phyloP scores from a whole-genome alignment of 2,113 vertebrate genomes.

The Alouatta palliata region DNA sequence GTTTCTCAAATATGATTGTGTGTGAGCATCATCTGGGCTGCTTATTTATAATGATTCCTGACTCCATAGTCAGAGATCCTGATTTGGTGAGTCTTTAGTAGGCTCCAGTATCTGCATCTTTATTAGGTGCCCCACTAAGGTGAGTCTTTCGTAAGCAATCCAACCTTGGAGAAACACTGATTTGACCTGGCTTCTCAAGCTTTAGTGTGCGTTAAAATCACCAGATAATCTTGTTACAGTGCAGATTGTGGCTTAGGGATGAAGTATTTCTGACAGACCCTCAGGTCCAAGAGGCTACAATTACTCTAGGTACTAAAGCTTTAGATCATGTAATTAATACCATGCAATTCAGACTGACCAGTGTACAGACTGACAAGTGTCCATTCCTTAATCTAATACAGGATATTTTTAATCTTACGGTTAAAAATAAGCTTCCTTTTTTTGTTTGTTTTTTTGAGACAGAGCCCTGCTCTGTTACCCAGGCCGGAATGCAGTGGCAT shows the following conservation, averaged over 20 bases:
- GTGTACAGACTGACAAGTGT: background rate
- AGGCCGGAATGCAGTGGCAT: too few relatives aligned
- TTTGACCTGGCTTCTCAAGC: background rate
- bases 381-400: background rate
- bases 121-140: background rate
- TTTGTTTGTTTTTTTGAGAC: too few relatives aligned
- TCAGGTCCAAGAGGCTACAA: background rate
- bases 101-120: background rate
- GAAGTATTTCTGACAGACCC: background rate
- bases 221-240: background rate
- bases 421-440: background rate
- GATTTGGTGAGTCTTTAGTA: background rate
- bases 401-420: background rate
- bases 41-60: background rate
- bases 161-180: background rate
- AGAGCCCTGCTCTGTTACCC: too few relatives aligned
- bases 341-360: background rate
- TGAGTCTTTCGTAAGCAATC: background rate
- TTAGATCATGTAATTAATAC: background rate
- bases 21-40: background rate
- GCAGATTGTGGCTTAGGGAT: background rate
- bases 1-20: background rate
- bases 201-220: background rate
- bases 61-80: background rate
- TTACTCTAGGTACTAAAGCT: background rate